These are phyloP conservation scores for Paedocypris micromegethes DNA, from an alignment of 2,797 vertebrate species.

Conservation along the genomic window DNA sequence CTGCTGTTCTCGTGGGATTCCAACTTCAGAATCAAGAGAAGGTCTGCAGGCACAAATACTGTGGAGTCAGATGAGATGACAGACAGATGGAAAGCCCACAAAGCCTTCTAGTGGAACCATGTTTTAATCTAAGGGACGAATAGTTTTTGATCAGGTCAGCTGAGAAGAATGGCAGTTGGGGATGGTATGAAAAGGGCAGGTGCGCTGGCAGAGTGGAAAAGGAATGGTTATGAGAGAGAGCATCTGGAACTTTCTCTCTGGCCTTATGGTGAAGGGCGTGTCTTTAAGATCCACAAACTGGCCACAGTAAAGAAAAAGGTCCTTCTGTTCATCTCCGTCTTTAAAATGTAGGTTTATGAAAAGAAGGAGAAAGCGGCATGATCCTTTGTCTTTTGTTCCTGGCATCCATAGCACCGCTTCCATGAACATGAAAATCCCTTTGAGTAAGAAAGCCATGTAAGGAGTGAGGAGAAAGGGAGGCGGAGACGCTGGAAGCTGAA, in stretches of 20 bases:
- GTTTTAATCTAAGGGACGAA: conserved; percentile 30
- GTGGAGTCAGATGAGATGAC: conserved; percentile 32
- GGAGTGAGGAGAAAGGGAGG: conserved; percentile 62
- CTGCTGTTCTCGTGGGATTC: conserved; percentile 41
- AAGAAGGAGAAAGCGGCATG: conserved; percentile 37
- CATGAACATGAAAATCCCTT: conserved; percentile 49
- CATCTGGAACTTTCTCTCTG: conserved; percentile 46
- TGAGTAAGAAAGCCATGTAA: conserved; percentile 43
- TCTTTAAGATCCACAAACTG: conserved; percentile 57
- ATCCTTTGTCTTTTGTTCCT: conserved; percentile 46
- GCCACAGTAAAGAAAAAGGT: conserved; percentile 41
- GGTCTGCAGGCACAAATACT: conserved; percentile 27
- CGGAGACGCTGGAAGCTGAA: conserved; percentile 56
- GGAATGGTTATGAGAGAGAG: conserved; percentile 19
- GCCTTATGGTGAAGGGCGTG: conserved; percentile 66
- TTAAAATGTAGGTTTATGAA: conserved; percentile 37
- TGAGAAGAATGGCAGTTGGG: conserved; percentile 33
- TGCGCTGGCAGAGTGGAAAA: conserved; percentile 45
- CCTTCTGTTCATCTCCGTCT: conserved; percentile 32
- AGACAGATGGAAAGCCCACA: conserved; percentile 31
- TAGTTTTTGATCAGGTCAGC: conserved; percentile 32
- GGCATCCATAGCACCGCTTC: conserved; percentile 34
- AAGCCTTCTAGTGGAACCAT: conserved; percentile 15
- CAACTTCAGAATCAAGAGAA: conserved; percentile 43
- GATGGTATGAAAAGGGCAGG: conserved; percentile 43